These are phyloP conservation scores for Microcebus lehilahytsara DNA, from an alignment of 2,113 vertebrate species.

Conservation along the genomic window DNA sequence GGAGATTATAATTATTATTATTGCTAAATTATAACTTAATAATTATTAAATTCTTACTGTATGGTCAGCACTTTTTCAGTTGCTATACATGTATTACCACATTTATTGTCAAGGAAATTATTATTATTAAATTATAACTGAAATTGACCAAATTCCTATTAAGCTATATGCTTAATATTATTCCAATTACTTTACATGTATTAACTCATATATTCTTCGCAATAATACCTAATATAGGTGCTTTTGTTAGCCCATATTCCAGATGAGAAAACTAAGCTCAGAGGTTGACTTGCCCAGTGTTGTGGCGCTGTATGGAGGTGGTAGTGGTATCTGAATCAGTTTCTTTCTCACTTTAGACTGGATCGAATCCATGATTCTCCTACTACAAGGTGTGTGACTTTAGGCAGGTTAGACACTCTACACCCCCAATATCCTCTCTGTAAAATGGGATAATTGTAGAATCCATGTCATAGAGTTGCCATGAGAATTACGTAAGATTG, in stretches of 20 bases:
- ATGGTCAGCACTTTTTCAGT: background rate
- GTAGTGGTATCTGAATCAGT: background rate
- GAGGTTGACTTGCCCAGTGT: background rate
- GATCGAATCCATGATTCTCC: background rate
- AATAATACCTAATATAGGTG: background rate
- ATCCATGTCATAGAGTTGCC: background rate
- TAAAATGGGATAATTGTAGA: background rate
- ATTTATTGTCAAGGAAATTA: background rate
- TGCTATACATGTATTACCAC: background rate
- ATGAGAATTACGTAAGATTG: background rate
- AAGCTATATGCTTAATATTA: background rate
- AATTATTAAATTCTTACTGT: constrained; percentile 9
- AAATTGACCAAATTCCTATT: background rate
- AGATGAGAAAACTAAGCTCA: background rate
- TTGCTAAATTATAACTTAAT: constrained; percentile 2
- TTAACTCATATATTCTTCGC: background rate
- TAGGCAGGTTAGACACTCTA: background rate
- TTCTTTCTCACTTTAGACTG: background rate
- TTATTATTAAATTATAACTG: background rate
- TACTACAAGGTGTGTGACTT: background rate
- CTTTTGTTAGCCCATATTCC: background rate
- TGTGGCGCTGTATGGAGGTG: rapidly evolving
- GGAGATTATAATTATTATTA: background rate
- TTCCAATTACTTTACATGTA: background rate
- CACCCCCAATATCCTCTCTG: background rate